Evolutionary conservation across 2,113 vertebrate species (phyloP), one percentile per base, ranked within the genome.

Genomic region (Semicossyphus pulcher): DNA sequence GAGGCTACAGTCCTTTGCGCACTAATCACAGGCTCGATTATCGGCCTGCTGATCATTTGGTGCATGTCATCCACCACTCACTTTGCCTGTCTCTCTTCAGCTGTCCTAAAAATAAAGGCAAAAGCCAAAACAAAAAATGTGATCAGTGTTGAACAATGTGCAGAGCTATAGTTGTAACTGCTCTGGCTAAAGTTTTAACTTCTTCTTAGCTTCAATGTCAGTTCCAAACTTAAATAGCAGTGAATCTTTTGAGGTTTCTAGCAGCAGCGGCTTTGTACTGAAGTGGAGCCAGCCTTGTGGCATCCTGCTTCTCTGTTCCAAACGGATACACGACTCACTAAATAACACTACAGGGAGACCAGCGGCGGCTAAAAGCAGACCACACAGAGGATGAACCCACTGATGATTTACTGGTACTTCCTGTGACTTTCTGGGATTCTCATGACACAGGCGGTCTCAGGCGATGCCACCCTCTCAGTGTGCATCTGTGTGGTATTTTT

Each of bases 401-500:
- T 42, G 84, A 78, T 76, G 54, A 76, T 70, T 78, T 73, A 14
- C 75, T 74, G 70, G 64, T 66, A 61, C 61, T 83, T 76, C 62
- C 49, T 63, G 45, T 49, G 64, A 75, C 71, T 59, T 66, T 48
- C 56, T 73, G 76, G 42, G 76, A 83, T 69, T 70, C 52, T 53
- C 36, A 31, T 76, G 72, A 75, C 61, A 32, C 32, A 66, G 79
- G 53, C 28, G 34, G 72, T 74, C 60, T 78, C 36, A 59, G 77
- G 37, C 53, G 29, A 15, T 57, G 72, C 80, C 82, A 71, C 63
- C 44, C 58, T 80, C 54, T 80, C 42, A 26, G 54, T 56, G 51
- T 11, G 64, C 72, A 79, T 85, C 45, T 44, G 79, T 71, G 72
- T 60, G 81, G 71, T 83, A 87, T 87, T 74, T 87, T 66, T 72